Evolutionary conservation across 1,140 invertebrate species (phyloP).

Genomic region (Caenorhabditis remanei): DNA sequence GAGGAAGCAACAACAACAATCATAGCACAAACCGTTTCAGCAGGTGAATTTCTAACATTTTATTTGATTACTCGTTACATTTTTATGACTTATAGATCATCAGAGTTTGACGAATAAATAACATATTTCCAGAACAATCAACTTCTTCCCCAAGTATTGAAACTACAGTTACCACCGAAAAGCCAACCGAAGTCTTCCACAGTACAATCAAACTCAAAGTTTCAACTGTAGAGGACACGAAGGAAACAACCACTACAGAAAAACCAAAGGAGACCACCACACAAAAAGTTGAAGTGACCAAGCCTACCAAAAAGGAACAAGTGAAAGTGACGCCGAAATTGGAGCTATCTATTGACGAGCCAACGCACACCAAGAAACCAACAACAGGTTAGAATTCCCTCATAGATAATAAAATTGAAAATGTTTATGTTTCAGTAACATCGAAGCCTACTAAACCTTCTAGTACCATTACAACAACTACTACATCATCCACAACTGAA

Average conservation of each 20-base stretch:
- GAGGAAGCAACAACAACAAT: too few relatives aligned
- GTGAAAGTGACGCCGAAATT: conserved; percentile 4
- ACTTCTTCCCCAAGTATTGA: too few relatives aligned
- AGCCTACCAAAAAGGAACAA: not conserved
- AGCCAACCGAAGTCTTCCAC: conserved; percentile 3
- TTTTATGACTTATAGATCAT: too few relatives aligned
- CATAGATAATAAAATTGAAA: not conserved
- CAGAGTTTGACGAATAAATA: too few relatives aligned
- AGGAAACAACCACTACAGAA: not conserved
- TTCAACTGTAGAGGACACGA: not conserved
- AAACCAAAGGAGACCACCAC: not conserved
- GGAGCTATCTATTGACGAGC: conserved; percentile 11
- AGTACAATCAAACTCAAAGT: conserved; percentile 23
- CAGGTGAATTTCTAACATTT: too few relatives aligned
- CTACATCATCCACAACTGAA: not conserved
- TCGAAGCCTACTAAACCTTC: not conserved
- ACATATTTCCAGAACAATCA: too few relatives aligned
- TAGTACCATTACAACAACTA: not conserved
- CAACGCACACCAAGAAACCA: conserved; percentile 26
- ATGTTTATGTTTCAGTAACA: not conserved
- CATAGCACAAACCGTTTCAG: too few relatives aligned
- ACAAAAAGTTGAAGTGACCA: not conserved
- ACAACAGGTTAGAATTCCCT: not conserved
- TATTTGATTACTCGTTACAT: too few relatives aligned
- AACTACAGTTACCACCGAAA: not conserved